Conservation (phyloP, 2,888 invertebrate genomes). For the Prosopocoilus inquinatus region DNA sequence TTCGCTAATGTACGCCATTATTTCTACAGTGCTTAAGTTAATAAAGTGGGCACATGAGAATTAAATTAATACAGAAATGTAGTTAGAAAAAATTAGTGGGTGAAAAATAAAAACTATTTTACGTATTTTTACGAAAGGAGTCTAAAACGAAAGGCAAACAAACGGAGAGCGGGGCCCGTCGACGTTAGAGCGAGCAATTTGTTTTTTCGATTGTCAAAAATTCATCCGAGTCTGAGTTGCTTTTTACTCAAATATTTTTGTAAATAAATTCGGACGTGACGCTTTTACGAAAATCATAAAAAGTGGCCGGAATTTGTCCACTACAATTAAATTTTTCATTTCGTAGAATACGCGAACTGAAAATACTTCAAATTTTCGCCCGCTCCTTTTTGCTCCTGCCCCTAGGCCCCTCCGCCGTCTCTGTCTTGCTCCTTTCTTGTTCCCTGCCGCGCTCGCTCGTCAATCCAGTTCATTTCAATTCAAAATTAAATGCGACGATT, state of each 20-base stretch:
- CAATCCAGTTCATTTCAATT: no score
- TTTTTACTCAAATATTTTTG: conserved; percentile 30
- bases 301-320: conserved; percentile 31
- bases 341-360: conserved; percentile 33
- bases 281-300: conserved; percentile 31
- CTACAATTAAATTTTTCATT: conserved; percentile 36
- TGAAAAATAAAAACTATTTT: neutral
- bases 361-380: conserved; percentile 29
- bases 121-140: neutral
- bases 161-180: no score
- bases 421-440: no score
- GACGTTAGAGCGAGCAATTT: conserved; percentile 11
- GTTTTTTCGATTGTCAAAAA: conserved; percentile 23
- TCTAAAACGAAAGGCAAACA: neutral
- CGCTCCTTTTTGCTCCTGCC: conserved; percentile 10
- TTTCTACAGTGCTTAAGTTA: no score
- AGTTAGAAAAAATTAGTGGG: no score
- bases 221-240: conserved; percentile 26
- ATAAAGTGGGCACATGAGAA: no score
- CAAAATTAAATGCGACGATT: no score
- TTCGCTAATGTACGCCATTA: no score
- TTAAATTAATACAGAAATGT: no score
- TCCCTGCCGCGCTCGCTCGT: no score
- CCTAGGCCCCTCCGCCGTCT: no score
- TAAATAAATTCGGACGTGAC: conserved; percentile 31